Conservation (phyloP, 2,797 vertebrate genomes). For the Atherinosoma microstoma region DNA sequence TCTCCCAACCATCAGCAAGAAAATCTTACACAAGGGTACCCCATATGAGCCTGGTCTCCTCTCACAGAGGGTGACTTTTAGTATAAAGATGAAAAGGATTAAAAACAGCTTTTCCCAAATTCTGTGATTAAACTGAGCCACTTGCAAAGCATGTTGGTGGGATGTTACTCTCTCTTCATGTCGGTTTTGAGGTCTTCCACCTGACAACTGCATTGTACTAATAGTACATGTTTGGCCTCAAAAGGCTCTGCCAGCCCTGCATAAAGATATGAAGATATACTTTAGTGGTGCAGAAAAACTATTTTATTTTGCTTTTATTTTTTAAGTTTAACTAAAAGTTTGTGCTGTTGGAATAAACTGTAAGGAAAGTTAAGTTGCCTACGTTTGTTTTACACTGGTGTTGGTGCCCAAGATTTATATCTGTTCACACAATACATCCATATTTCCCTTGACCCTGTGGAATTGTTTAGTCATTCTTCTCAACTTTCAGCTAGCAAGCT, state of each 20-base stretch:
- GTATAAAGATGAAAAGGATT: conserved; percentile 64
- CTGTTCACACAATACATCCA: not conserved
- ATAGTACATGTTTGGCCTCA: not conserved
- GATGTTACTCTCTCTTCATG: conserved; percentile 41
- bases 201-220: not conserved
- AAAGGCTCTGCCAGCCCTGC: conserved; percentile 2
- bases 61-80: conserved; percentile 74
- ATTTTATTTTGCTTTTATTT: too few relatives aligned
- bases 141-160: conserved; percentile 33
- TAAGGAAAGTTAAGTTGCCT: too few relatives aligned
- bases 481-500: not conserved
- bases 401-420: too few relatives aligned
- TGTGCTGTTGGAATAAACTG: too few relatives aligned
- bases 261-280: not conserved
- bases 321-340: too few relatives aligned
- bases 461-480: not conserved
- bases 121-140: conserved; percentile 44
- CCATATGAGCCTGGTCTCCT: conserved; percentile 46
- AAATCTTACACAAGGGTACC: conserved; percentile 43
- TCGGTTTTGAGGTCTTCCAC: conserved; percentile 30
- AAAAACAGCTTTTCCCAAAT: conserved; percentile 51
- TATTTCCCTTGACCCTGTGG: not conserved
- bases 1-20: conserved; percentile 36
- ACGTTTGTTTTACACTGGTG: too few relatives aligned
- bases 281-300: not conserved